These are phyloP conservation scores for Lamellibrachia luymesi DNA, from an alignment of 1,140 invertebrate species.

Conservation along the genomic window DNA sequence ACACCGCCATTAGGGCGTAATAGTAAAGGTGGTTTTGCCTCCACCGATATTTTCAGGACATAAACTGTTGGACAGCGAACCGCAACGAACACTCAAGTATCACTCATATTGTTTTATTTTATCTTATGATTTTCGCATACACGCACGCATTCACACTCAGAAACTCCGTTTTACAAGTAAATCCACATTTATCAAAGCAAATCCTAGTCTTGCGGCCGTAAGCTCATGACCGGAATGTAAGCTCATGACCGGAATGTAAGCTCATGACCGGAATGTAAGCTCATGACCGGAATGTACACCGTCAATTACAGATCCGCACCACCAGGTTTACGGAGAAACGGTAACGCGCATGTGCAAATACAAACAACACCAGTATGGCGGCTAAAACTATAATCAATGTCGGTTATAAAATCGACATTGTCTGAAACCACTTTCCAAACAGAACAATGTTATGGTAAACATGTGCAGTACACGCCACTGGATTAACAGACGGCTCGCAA, in stretches of 20 bases:
- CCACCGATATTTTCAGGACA: too few relatives aligned
- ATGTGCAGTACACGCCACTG: background rate
- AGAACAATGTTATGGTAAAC: background rate
- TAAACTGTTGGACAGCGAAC: too few relatives aligned
- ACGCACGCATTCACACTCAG: background rate
- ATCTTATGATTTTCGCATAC: too few relatives aligned
- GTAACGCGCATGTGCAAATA: background rate
- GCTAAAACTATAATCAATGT: background rate
- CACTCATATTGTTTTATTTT: too few relatives aligned
- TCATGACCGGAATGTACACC: background rate
- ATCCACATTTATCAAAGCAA: background rate
- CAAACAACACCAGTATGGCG: background rate
- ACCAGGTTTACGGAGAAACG: background rate
- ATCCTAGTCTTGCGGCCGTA: background rate
- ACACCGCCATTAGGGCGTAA: too few relatives aligned
- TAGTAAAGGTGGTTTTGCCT: too few relatives aligned
- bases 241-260: background rate
- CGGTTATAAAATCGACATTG: background rate
- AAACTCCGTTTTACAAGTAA: background rate
- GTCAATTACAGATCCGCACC: background rate
- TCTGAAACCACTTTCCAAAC: background rate
- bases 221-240: background rate
- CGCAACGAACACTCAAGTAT: too few relatives aligned
- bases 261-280: background rate
- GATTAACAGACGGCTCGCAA: too few relatives aligned